phyloP scores from a whole-genome alignment of 2,797 vertebrate species.

The Thripadectes ignobilis region DNA sequence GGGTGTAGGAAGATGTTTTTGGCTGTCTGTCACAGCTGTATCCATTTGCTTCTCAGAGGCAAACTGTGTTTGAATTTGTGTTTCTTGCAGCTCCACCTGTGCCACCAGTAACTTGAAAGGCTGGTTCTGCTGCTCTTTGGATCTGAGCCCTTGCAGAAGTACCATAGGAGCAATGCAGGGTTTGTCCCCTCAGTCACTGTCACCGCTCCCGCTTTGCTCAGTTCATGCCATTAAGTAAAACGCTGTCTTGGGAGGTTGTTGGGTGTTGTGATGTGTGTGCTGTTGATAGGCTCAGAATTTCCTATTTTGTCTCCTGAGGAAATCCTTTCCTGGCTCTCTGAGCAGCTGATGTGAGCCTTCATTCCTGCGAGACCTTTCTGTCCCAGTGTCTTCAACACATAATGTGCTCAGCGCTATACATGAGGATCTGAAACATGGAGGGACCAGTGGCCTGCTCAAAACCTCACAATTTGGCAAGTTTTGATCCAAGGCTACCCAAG shows the following conservation, averaged over 20 bases:
- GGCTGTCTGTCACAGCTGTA: not conserved
- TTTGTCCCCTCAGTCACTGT: not conserved
- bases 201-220: not conserved
- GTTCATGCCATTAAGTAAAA: not conserved
- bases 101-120: not conserved
- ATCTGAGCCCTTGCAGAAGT: not conserved
- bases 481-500: not conserved
- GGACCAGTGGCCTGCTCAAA: not conserved
- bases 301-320: not conserved
- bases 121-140: not conserved
- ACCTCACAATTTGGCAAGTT: fast-evolving
- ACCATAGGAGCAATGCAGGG: fast-evolving
- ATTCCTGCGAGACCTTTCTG: fast-evolving
- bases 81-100: not conserved
- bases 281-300: not conserved
- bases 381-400: fast-evolving
- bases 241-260: not conserved
- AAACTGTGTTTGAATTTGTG: not conserved
- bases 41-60: not conserved
- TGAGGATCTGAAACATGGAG: fast-evolving
- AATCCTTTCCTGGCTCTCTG: not conserved
- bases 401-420: not conserved
- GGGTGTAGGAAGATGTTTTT: not conserved
- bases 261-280: not conserved
- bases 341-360: not conserved